phyloP scores from a whole-genome alignment of 2,113 vertebrate species.

The Thinocorus orbignyianus region DNA sequence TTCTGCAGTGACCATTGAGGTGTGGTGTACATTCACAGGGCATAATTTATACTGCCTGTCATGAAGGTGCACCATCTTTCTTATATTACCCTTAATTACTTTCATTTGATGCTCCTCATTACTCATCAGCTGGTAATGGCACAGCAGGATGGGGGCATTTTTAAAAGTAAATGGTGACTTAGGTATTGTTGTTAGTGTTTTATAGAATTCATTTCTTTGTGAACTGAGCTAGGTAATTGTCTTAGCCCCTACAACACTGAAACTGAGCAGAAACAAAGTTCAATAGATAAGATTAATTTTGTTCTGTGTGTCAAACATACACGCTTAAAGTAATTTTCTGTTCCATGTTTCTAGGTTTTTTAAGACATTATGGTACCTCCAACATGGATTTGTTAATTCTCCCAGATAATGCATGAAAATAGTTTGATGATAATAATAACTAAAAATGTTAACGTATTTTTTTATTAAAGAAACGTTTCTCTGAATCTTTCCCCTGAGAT shows the following conservation, averaged over 20 bases:
- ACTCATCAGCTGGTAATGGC: not conserved
- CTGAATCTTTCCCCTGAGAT: not conserved
- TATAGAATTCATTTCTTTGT: not conserved
- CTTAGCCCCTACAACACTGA: not conserved
- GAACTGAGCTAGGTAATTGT: not conserved
- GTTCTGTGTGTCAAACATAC: not conserved
- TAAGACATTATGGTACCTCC: not conserved
- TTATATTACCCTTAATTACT: not conserved
- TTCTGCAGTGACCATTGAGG: not conserved
- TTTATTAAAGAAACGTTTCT: slow-evolving; percentile 13
- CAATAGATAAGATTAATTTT: not conserved
- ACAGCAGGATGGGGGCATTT: not conserved
- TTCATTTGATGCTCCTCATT: not conserved
- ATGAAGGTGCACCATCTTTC: not conserved
- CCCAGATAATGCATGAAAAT: not conserved
- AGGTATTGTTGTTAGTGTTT: not conserved
- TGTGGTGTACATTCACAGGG: not conserved
- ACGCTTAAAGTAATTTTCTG: not conserved
- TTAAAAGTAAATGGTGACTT: not conserved
- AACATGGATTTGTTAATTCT: not conserved
- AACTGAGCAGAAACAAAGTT: not conserved
- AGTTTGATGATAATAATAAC: not conserved
- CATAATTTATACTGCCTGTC: not conserved
- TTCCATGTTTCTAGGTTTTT: slow-evolving; percentile 13
- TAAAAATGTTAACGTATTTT: not conserved